Base-by-base conservation (phyloP, 1,140 invertebrate species). In the Ceratoteleas bidentatus region DNA sequence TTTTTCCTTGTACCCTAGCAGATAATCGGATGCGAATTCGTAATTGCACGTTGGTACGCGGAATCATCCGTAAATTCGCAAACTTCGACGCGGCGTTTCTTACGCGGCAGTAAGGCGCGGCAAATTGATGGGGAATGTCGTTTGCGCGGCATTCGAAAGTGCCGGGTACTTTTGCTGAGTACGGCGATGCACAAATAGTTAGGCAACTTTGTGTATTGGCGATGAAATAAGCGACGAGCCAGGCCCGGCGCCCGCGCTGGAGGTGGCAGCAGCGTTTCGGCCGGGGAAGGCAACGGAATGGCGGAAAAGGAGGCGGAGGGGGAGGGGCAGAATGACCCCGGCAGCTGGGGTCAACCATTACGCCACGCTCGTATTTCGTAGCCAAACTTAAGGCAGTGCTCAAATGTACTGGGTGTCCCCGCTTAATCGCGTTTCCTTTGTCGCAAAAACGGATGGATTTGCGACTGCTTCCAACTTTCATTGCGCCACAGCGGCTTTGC, bases 261-360 rank as follows among this genome's bases (percentile, higher is more conserved):
- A 36, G 50, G 60, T 36, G 75, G 61, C n/a, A 40, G 57, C 69
- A 73, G 64, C 53, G 57, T 69, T 78, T 81, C 45, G 69, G 77
- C 50, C 62, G 72, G 84, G 70, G 74, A 52, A 79, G 69, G 73
- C 50, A 77, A 69, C 82, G 77, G 43, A 70, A 70, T 74, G 81
- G 80, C 78, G 85, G 74, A 78, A 81, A 82, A 86, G 84, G 84
- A n/a, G 13, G 43, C 24, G 24, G 24, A 1, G 24, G 24, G 1
- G 24, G 24, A 24, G 24, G 24, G 86, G 83, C 86, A 85, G 87
- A 88, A 87, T 88, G 87, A 89, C 87, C 88, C 87, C 86, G 82
- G 74, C 68, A 57, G 84, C 80, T 81, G 75, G 82, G 87, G 87
- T 89, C 87, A 88, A 89, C 84, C 85, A 77, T 85, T 88, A 83